phyloP scores from a whole-genome alignment of 2,888 invertebrate genomes.

The Priocnemis perturbator region DNA sequence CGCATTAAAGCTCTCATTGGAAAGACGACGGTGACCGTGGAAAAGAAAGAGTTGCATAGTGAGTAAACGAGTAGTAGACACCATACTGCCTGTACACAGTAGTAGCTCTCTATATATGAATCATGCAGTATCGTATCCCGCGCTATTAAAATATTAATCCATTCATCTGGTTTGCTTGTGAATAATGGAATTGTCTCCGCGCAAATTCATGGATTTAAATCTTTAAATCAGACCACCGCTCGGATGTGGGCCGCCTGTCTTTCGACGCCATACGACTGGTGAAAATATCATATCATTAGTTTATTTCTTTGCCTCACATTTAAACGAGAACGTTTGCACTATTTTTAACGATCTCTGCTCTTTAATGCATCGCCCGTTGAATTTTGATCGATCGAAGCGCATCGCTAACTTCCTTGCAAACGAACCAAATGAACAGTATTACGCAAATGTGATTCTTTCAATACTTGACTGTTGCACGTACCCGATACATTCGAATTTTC shows the following conservation, averaged over 20 bases:
- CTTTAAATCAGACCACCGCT: not conserved
- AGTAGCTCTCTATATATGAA: constrained; percentile 13
- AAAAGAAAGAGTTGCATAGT: constrained; percentile 75
- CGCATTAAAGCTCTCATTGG: constrained; percentile 75
- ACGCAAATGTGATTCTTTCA: too few species aligned
- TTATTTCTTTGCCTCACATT: too few species aligned
- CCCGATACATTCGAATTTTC: too few species aligned
- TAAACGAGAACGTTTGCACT: too few species aligned
- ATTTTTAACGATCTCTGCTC: too few species aligned
- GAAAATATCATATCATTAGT: too few species aligned
- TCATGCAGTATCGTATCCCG: constrained; percentile 9
- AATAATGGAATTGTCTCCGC: not conserved
- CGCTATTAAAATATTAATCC: constrained; percentile 19
- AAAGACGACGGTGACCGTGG: constrained; percentile 74
- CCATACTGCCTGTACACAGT: constrained; percentile 35
- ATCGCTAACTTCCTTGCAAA: too few species aligned
- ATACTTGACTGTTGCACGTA: too few species aligned
- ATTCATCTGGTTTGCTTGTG: constrained; percentile 29
- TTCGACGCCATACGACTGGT: too few species aligned
- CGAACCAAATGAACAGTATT: too few species aligned
- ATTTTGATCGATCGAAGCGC: too few species aligned
- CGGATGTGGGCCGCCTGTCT: not conserved
- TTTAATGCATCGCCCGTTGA: too few species aligned
- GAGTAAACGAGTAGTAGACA: constrained; percentile 65
- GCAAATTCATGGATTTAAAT: constrained; percentile 1